A percentile compares a stretch with the other conserved stretches of the same genome.
These are phyloP conservation scores for Sarcophaga caerulescens DNA, from an alignment of 2,888 invertebrate genomes.

Conservation along the genomic window DNA sequence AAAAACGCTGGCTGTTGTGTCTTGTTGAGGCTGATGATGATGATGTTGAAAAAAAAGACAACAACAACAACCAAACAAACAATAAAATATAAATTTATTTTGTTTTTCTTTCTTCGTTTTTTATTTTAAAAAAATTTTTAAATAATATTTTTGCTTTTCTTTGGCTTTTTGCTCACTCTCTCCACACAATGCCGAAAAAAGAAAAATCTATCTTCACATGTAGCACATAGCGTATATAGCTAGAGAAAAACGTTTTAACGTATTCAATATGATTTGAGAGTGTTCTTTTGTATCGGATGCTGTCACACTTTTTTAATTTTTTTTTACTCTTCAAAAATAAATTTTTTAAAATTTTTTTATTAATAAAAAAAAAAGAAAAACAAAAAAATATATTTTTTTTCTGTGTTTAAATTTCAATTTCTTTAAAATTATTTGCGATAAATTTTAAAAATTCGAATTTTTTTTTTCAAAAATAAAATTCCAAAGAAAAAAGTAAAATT, in stretches of 20 bases:
- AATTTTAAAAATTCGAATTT: conserved; percentile 16
- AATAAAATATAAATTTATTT: conserved; percentile 46
- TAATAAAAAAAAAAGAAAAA: too few species aligned
- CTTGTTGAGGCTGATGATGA: conserved; percentile 28
- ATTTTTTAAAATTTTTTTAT: conserved; percentile 7
- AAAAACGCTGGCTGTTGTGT: conserved; percentile 51
- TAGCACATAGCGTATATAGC: background rate
- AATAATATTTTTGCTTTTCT: conserved; percentile 18
- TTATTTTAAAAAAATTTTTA: conserved; percentile 10
- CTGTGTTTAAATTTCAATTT: conserved; percentile 6
- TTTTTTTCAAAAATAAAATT: background rate
- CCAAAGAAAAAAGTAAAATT: conserved; percentile 1
- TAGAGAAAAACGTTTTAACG: background rate
- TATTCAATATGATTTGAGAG: background rate
- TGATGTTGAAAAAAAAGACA: conserved; percentile 57
- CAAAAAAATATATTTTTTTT: conserved; percentile 5
- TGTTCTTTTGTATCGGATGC: conserved; percentile 35
- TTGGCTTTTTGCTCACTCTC: background rate
- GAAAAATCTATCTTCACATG: background rate
- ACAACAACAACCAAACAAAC: conserved; percentile 59
- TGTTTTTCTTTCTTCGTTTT: background rate
- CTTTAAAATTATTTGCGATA: background rate
- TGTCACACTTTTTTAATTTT: conserved; percentile 45
- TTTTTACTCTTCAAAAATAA: conserved; percentile 26
- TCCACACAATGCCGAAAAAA: background rate